Percentiles rank a stretch among this genome's conserved stretches.
phyloP scores from a whole-genome alignment of 2,888 invertebrate genomes.

The Cataglyphis rosenhaueri region DNA sequence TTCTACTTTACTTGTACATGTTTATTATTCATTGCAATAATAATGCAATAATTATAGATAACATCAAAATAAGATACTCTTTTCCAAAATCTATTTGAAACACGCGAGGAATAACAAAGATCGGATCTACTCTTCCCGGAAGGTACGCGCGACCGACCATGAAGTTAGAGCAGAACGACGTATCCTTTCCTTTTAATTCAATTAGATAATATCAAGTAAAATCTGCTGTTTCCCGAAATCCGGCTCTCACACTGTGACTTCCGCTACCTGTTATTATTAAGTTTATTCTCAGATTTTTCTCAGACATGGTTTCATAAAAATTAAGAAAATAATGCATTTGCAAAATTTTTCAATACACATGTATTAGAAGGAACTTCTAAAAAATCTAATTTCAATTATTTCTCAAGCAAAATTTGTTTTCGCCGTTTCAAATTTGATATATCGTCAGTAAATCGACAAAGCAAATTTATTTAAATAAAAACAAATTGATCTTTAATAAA shows the following conservation, averaged over 20 bases:
- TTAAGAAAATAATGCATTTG: neutral
- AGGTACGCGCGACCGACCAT: slow-evolving; percentile 78
- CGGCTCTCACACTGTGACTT: slow-evolving; percentile 66
- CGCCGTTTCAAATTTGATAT: neutral
- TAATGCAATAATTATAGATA: slow-evolving; percentile 3
- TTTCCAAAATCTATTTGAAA: slow-evolving; percentile 43
- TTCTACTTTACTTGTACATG: neutral
- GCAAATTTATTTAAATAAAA: neutral
- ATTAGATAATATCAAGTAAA: slow-evolving; percentile 78
- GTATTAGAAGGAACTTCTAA: neutral
- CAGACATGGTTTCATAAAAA: neutral
- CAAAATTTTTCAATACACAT: neutral
- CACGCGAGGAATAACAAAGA: slow-evolving; percentile 47
- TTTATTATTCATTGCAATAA: neutral
- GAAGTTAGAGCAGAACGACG: slow-evolving; percentile 75
- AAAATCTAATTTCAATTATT: neutral
- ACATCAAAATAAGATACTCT: slow-evolving; percentile 6
- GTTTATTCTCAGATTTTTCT: slow-evolving; percentile 24
- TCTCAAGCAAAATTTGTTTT: neutral
- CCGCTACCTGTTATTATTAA: slow-evolving; percentile 57
- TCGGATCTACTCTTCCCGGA: slow-evolving; percentile 67
- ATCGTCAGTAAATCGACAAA: neutral
- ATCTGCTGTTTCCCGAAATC: slow-evolving; percentile 72
- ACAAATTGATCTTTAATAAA: neutral
- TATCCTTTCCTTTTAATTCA: slow-evolving; percentile 76